A percentile compares a stretch with the other conserved stretches of the same genome.
Evolutionary conservation across 2,113 vertebrate genomes (phyloP).

Genomic region (Hydropotes inermis): DNA sequence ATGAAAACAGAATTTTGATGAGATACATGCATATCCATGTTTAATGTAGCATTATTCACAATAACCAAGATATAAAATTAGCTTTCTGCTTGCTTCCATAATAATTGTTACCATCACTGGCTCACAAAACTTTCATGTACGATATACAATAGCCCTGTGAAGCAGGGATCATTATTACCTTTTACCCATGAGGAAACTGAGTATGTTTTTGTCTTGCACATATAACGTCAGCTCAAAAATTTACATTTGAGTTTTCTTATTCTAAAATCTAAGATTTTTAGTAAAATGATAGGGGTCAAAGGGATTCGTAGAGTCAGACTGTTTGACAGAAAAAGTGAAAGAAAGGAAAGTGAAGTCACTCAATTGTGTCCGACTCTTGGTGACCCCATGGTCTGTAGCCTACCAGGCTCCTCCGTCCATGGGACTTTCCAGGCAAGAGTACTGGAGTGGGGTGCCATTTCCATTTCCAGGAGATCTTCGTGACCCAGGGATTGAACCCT

Average conservation of each 20-base stretch:
- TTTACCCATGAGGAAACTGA: background rate
- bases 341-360: background rate
- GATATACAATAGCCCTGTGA: background rate
- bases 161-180: background rate
- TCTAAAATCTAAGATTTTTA: background rate
- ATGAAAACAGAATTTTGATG: background rate
- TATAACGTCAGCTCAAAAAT: background rate
- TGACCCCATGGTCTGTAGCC: background rate
- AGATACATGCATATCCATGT: background rate
- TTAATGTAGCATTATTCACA: background rate
- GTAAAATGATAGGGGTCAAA: background rate
- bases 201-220: background rate
- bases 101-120: background rate
- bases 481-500: background rate
- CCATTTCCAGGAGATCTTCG: background rate
- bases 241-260: background rate
- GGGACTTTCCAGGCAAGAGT: background rate
- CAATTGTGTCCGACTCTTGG: accelerated
- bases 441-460: background rate
- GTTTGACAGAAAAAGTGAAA: background rate
- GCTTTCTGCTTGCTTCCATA: background rate
- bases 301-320: background rate
- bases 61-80: background rate
- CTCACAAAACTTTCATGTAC: background rate
- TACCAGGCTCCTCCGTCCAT: background rate